These are phyloP conservation scores for Cricetomys ansorgei DNA, from an alignment of 2,113 vertebrate species.

Conservation along the genomic window DNA sequence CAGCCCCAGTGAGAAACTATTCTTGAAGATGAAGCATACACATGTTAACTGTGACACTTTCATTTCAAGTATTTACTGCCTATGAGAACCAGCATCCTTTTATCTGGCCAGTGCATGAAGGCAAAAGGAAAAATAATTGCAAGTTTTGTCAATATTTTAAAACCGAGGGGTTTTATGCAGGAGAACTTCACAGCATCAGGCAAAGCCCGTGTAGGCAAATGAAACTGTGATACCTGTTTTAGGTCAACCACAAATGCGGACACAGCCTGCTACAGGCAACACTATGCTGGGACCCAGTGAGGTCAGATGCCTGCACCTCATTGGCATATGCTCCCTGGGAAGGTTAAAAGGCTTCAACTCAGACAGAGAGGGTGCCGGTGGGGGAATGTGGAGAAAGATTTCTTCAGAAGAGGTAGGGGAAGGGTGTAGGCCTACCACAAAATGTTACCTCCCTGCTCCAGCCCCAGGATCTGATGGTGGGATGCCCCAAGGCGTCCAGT, in stretches of 20 bases:
- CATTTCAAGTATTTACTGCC: neutral
- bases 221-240: neutral
- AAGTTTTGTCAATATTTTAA: slow-evolving; percentile 5
- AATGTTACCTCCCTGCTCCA: neutral
- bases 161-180: neutral
- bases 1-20: neutral
- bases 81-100: slow-evolving; percentile 12
- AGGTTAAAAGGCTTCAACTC: neutral
- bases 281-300: neutral
- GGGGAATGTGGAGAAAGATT: neutral
- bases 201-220: neutral
- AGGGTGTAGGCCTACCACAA: neutral
- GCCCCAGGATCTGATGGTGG: neutral
- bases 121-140: neutral
- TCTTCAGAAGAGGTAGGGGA: neutral
- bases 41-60: neutral
- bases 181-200: slow-evolving; percentile 13
- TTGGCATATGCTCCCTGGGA: neutral
- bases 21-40: neutral
- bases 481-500: no score
- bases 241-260: neutral
- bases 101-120: neutral
- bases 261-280: neutral
- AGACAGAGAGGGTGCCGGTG: neutral
- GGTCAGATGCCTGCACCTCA: neutral